These are phyloP conservation scores for Tromatobia lineatoria DNA, from an alignment of 2,888 invertebrate species.

Conservation along the genomic window DNA sequence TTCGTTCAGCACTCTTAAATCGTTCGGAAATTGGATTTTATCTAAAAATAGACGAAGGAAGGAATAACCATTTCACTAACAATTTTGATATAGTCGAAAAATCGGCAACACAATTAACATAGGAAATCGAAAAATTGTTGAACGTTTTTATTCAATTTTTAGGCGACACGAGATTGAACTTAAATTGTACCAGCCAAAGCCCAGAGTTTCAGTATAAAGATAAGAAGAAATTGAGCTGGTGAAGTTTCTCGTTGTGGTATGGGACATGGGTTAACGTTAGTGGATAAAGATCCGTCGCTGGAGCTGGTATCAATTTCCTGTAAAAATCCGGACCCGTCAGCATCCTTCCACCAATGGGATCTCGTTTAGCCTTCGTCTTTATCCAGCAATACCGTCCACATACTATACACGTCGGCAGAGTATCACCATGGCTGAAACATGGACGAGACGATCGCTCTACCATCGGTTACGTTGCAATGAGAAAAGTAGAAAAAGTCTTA, in stretches of 20 bases:
- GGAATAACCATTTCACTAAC: no score
- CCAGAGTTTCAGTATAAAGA: constrained; percentile 1
- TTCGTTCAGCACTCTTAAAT: no score
- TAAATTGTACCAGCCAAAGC: background rate
- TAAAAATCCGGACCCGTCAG: constrained; percentile 56
- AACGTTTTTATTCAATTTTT: constrained; percentile 57
- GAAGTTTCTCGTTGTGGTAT: background rate
- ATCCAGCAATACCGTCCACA: constrained; percentile 34
- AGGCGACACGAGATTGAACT: constrained; percentile 21
- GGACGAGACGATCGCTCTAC: constrained; percentile 1
- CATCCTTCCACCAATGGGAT: constrained; percentile 33
- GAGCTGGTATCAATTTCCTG: constrained; percentile 55
- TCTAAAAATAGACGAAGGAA: no score
- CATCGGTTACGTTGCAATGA: constrained; percentile 4
- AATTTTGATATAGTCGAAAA: no score
- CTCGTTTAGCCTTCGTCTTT: constrained; percentile 1
- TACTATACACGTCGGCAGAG: background rate
- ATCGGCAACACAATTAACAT: no score
- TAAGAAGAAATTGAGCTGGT: constrained; percentile 36
- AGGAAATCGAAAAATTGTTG: background rate
- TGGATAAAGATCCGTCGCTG: constrained; percentile 20
- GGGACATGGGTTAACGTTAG: constrained; percentile 12
- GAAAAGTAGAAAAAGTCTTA: constrained; percentile 20
- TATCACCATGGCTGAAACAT: background rate
- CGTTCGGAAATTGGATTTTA: no score